Evolutionary conservation across 1,140 invertebrate species (phyloP), one percentile per base, ranked within the genome.

Genomic region (Cotesia typhae): DNA sequence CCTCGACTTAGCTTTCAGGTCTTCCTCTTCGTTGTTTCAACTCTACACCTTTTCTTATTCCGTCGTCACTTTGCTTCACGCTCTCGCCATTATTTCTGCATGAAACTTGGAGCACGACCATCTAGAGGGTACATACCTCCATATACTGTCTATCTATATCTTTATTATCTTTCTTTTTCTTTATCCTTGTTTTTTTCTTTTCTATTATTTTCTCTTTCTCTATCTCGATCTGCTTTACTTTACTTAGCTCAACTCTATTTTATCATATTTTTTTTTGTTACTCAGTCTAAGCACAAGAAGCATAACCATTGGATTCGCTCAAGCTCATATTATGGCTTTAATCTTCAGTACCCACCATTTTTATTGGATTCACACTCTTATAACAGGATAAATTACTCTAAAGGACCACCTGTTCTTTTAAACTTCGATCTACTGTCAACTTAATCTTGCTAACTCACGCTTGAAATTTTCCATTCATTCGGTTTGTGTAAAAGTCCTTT

Each of bases 31-130:
- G 3, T 57, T 57, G 14, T 47, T 64, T 69, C 73, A 67, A 35
- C 55, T 63, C 69, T 66, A 55, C 57, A 60, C 67, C 72, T 72
- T 64, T 63, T 41, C 59, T 57, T 51, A 61, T 55, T 60, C 67
- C 72, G 17, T 60, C 63, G 51, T 73, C 69, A 69, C 73, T 67
- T 60, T 71, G 72, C 57, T 65, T 68, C 71, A 74, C 70, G 66
- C 70, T 71, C 38, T 3, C 60, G 52, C 70, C 70, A 75, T 67
- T 60, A 59, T 41, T 66, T 38, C 66, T 72, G 36, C 67, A 59
- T 51, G 36, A 68, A 74, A 36, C 67, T 28, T n/a, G 38, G 51
- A 70, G 67, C 67, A 70, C 57, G 57, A 71, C 14, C 61, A 64
- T 71, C 60, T 53, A 37, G 14, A 47, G 57, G 10, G 41, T 47